Conservation (phyloP, 2,113 vertebrate genomes). For the Cisticola juncidis region DNA sequence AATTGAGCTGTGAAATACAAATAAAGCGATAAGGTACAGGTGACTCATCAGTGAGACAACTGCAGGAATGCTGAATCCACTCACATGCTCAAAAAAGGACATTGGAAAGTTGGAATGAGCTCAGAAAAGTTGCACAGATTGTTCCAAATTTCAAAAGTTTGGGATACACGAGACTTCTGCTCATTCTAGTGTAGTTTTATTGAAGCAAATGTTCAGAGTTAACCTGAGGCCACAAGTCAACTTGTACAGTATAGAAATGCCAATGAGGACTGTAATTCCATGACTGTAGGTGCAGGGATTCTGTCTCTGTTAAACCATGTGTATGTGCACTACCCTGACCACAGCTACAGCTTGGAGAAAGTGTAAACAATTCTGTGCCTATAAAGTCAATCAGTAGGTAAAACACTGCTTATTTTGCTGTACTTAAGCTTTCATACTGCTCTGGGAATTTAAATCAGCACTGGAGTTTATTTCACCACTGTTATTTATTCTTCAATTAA, state of each 20-base stretch:
- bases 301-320: not conserved
- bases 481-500: not conserved
- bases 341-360: not conserved
- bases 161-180: not conserved
- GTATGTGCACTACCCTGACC: not conserved
- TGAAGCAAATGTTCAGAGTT: not conserved
- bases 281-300: not conserved
- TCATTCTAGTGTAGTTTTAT: not conserved
- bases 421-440: not conserved
- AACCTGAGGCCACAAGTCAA: not conserved
- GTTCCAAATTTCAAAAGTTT: not conserved
- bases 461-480: not conserved
- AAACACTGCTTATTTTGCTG: not conserved
- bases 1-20: not conserved
- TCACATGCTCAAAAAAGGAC: not conserved
- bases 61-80: not conserved
- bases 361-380: not conserved
- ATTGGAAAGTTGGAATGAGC: fast-evolving
- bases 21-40: not conserved
- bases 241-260: not conserved
- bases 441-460: not conserved
- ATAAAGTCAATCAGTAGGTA: not conserved
- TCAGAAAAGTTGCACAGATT: not conserved
- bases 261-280: not conserved
- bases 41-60: not conserved